Percentiles rank a stretch among this genome's conserved stretches.
phyloP scores from a whole-genome alignment of 2,888 invertebrate genomes.

The Agrilus mali region DNA sequence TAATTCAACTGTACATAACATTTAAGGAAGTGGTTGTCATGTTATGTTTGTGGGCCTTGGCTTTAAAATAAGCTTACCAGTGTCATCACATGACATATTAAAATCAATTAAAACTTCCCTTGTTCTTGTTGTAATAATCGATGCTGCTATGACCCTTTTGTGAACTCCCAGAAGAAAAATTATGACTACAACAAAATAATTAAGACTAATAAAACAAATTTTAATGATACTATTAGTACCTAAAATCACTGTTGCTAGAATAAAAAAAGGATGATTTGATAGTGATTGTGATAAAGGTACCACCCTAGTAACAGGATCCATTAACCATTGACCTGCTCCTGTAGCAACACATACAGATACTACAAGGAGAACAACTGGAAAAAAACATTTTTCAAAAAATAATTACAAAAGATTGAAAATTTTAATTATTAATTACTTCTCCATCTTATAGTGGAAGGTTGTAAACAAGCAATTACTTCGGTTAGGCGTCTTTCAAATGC shows the following conservation, averaged over 20 bases:
- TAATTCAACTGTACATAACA: no score
- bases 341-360: conserved; percentile 84
- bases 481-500: conserved; percentile 94
- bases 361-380: conserved; percentile 70
- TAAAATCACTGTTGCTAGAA: conserved; percentile 70
- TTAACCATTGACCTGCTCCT: conserved; percentile 93
- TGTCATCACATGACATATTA: conserved; percentile 97
- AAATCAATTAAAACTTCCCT: conserved; percentile 85
- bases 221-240: conserved; percentile 36
- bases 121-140: conserved; percentile 86
- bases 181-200: conserved; percentile 44
- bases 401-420: neutral
- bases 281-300: conserved; percentile 85
- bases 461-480: conserved; percentile 91
- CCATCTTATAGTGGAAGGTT: conserved; percentile 92
- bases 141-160: conserved; percentile 90
- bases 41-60: conserved; percentile 55
- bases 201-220: neutral
- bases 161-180: conserved; percentile 89
- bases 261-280: conserved; percentile 89
- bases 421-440: conserved; percentile 55
- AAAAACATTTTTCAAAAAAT: conserved; percentile 7
- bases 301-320: conserved; percentile 86
- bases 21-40: conserved; percentile 18
- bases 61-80: conserved; percentile 87